Conservation (phyloP, 2,797 vertebrate genomes). For the Thalassophryne amazonica region DNA sequence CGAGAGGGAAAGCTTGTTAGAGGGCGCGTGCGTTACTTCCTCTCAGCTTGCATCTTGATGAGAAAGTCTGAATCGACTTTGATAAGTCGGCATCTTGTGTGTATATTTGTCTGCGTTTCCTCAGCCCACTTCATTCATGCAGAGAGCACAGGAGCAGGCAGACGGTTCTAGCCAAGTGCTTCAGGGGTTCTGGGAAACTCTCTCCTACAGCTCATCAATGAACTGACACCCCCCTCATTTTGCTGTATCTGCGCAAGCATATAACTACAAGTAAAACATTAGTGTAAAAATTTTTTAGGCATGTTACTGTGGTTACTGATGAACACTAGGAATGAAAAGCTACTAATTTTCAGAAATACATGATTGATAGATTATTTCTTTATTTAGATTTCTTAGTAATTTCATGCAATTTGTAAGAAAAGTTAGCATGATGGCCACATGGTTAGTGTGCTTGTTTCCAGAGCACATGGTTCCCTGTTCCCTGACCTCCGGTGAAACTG, state of each 20-base stretch:
- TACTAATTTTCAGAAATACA: too few relatives aligned
- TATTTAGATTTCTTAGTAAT: too few relatives aligned
- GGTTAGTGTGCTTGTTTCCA: too few relatives aligned
- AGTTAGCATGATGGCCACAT: too few relatives aligned
- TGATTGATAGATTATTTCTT: too few relatives aligned
- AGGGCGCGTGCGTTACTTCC: slow-evolving; percentile 36
- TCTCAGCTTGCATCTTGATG: slow-evolving; percentile 47
- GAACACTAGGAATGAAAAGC: too few relatives aligned
- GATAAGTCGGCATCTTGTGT: slow-evolving; percentile 41
- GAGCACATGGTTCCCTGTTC: too few relatives aligned
- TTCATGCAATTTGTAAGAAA: too few relatives aligned
- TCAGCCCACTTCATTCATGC: slow-evolving; percentile 36
- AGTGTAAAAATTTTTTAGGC: too few relatives aligned
- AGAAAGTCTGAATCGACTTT: slow-evolving; percentile 61
- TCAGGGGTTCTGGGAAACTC: slow-evolving; percentile 58
- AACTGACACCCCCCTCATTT: slow-evolving; percentile 48
- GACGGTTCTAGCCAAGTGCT: slow-evolving; percentile 38
- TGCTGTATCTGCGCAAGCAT: slow-evolving; percentile 10
- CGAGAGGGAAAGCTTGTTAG: slow-evolving; percentile 38
- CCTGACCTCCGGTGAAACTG: too few relatives aligned
- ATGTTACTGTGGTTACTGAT: too few relatives aligned
- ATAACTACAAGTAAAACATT: too few relatives aligned
- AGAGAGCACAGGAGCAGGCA: slow-evolving; percentile 38
- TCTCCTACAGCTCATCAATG: slow-evolving; percentile 67
- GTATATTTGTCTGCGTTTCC: slow-evolving; percentile 4